A percentile compares a stretch with the other conserved stretches of the same genome.
phyloP scores from a whole-genome alignment of 2,888 invertebrate species.

The Dendrolimus houi region DNA sequence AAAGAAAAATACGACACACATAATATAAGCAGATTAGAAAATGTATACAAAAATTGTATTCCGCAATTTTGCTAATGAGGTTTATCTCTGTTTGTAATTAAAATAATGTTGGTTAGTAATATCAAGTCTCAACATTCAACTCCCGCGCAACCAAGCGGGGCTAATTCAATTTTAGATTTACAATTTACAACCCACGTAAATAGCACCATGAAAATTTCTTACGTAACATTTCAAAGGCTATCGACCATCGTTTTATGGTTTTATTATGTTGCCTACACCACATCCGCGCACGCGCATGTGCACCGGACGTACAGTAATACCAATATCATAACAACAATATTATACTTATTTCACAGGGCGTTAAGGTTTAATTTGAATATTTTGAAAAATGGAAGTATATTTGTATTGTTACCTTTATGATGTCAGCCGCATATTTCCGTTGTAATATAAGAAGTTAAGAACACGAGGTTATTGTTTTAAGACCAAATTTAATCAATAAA shows the following conservation, averaged over 20 bases:
- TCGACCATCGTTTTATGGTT: slow-evolving; percentile 26
- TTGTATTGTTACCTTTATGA: slow-evolving; percentile 8
- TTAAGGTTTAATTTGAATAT: slow-evolving; percentile 11
- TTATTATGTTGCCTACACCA: slow-evolving; percentile 33
- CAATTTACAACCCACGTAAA: neutral
- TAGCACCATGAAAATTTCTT: slow-evolving; percentile 9
- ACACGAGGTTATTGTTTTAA: too few species aligned
- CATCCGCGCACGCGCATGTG: slow-evolving; percentile 51
- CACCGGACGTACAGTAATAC: slow-evolving; percentile 45
- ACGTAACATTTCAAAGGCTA: slow-evolving; percentile 25
- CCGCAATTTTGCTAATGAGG: too few species aligned
- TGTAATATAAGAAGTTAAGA: neutral
- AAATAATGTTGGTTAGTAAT: neutral
- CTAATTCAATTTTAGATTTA: neutral
- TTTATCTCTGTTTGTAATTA: too few species aligned
- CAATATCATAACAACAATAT: slow-evolving; percentile 7
- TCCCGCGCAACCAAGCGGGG: neutral
- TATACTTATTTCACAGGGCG: slow-evolving; percentile 4
- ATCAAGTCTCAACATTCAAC: neutral
- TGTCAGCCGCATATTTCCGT: neutral
- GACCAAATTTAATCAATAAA: too few species aligned
- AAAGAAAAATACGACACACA: too few species aligned
- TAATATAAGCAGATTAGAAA: too few species aligned
- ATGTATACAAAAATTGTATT: too few species aligned
- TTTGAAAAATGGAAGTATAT: neutral